These are phyloP conservation scores for Albula glossodonta DNA, from an alignment of 2,113 vertebrate genomes.

Conservation along the genomic window DNA sequence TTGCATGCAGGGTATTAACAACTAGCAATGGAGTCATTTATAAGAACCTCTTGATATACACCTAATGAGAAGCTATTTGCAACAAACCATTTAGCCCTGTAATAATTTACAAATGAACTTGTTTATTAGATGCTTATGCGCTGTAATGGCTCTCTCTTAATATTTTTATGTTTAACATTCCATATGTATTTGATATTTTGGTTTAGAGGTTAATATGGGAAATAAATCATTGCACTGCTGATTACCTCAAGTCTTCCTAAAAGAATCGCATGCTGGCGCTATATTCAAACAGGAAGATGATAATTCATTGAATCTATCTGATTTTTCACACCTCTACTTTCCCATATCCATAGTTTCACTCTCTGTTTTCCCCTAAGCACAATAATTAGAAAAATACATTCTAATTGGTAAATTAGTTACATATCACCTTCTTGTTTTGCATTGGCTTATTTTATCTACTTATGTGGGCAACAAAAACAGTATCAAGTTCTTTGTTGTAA, in stretches of 20 bases:
- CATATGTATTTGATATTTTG: not conserved
- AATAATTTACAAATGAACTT: not conserved
- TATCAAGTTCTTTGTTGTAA: constrained; percentile 35
- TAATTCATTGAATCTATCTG: not conserved
- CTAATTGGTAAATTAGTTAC: constrained; percentile 30
- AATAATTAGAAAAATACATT: constrained; percentile 32
- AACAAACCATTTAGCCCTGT: not conserved
- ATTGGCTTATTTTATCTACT: constrained; percentile 26
- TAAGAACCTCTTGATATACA: no score
- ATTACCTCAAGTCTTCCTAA: not conserved
- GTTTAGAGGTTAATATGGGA: not conserved
- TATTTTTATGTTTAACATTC: not conserved
- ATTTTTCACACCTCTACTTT: not conserved
- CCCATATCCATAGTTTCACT: constrained; percentile 2
- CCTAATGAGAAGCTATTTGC: no score
- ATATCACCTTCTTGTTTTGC: constrained; percentile 31
- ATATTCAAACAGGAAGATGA: not conserved
- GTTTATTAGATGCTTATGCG: not conserved
- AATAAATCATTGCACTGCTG: not conserved
- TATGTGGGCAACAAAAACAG: constrained; percentile 25
- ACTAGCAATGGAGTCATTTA: no score
- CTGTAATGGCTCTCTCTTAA: not conserved
- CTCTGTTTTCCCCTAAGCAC: constrained; percentile 25
- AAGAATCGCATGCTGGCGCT: not conserved
- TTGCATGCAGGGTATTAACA: not conserved